These are phyloP conservation scores for Strigamia maritima DNA, from an alignment of 2,888 invertebrate genomes.

Conservation along the genomic window DNA sequence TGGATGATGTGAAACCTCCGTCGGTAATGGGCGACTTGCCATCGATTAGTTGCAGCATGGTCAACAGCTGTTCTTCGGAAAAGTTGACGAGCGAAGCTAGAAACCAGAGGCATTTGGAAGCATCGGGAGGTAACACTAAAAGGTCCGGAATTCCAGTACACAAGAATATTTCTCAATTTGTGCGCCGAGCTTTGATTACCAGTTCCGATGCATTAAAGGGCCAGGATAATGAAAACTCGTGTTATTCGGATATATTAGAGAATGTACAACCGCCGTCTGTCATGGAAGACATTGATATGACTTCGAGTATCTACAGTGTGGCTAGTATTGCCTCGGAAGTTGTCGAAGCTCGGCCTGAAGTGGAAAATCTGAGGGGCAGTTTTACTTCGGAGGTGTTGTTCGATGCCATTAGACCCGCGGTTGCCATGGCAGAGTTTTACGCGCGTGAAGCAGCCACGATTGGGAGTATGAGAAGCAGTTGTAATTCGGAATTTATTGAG, in stretches of 20 bases:
- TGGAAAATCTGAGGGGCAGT: constrained; percentile 41
- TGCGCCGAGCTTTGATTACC: constrained; percentile 42
- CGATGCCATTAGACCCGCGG: constrained; percentile 53
- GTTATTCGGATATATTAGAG: constrained; percentile 54
- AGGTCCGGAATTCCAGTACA: constrained; percentile 79
- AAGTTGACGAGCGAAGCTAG: constrained; percentile 40
- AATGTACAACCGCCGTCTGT: constrained; percentile 79
- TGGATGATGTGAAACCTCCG: constrained; percentile 73
- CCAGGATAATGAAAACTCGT: constrained; percentile 41
- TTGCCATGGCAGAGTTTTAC: constrained; percentile 47
- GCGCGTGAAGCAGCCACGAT: constrained; percentile 51
- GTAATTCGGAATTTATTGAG: constrained; percentile 58
- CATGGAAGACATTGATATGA: constrained; percentile 71
- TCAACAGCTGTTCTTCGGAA: constrained; percentile 45
- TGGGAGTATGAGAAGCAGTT: constrained; percentile 52
- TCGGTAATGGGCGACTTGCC: constrained; percentile 69
- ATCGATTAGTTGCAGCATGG: constrained; percentile 43
- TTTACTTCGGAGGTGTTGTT: constrained; percentile 53
- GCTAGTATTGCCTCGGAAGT: constrained; percentile 78
- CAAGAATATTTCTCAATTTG: constrained; percentile 54
- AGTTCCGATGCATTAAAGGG: constrained; percentile 34
- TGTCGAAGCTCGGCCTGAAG: constrained; percentile 54
- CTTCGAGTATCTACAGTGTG: constrained; percentile 77
- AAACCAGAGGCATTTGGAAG: constrained; percentile 35
- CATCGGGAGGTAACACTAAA: constrained; percentile 78